Evolutionary conservation across 2,797 vertebrate species (phyloP).

Genomic region (Galago senegalensis): DNA sequence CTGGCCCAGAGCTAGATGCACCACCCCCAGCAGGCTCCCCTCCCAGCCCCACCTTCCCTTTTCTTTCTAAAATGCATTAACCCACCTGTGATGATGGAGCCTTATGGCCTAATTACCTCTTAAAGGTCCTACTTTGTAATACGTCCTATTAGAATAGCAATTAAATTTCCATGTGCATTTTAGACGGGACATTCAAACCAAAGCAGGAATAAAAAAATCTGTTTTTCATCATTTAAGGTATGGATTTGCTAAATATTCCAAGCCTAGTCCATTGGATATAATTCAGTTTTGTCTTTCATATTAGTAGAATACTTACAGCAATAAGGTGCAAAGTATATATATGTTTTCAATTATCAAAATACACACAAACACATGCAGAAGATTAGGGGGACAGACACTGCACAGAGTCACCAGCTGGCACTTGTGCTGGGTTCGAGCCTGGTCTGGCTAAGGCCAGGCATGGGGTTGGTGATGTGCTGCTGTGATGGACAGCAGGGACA

Average conservation of each 20-base stretch:
- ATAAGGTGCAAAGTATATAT: background rate
- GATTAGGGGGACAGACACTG: background rate
- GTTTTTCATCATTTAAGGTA: constrained; percentile 50
- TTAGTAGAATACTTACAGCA: background rate
- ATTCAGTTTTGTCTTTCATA: background rate
- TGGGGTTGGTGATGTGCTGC: background rate
- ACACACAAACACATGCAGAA: background rate
- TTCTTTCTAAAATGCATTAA: background rate
- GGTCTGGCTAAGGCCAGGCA: background rate
- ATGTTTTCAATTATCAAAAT: background rate
- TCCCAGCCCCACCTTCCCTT: constrained; percentile 76
- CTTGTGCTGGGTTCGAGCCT: background rate
- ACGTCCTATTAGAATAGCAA: background rate
- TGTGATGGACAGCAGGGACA: background rate
- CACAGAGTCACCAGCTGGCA: background rate
- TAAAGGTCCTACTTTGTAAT: background rate
- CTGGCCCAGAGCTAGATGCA: constrained; percentile 71
- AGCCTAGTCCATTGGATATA: too few relatives aligned
- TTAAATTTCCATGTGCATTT: background rate
- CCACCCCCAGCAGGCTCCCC: constrained; percentile 74
- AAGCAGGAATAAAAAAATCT: constrained; percentile 74
- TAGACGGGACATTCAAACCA: background rate
- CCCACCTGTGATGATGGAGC: background rate
- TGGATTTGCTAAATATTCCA: background rate
- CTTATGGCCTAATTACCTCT: background rate